Base-by-base conservation (phyloP, 2,888 invertebrate genomes). In the Phytoseiulus persimilis region DNA sequence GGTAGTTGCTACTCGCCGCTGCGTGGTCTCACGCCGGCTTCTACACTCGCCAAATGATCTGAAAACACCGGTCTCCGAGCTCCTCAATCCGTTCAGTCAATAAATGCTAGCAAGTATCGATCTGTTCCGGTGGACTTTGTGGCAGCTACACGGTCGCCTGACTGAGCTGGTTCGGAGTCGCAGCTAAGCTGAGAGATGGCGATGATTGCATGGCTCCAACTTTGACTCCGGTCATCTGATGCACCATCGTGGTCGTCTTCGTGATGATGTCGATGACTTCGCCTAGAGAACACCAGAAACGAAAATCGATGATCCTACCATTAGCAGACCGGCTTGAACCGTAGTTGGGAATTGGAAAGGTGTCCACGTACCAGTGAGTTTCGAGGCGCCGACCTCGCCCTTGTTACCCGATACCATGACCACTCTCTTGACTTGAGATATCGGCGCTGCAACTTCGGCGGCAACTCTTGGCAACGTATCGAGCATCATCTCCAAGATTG, bases 401-500 rank as follows among this genome's bases (percentile, higher is more conserved):
- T 93, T 92, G 83, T 98, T 98, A 92, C 96, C 96, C 0, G 98
- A 97, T 31, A 98, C 96, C 98, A 98, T 98, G 11, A 97, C 98
- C 91, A 98, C 95, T 93, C 98, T 98, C 93, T 97, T 97, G 6
- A 96, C 95, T 93, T 98, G 97, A 0, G 97, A 96, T 91, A 98
- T 93, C 11, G 98, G 98, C 45, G 98, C 98, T 83, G 98, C 97
- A 89, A 98, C 96, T 93, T 98, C 98, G 45, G 98, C 98, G 45
- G 98, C 97, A 92, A 98, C 95, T 98, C 98, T 92, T 14, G 90
- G 89, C 32, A 90, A 65, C 83, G 96, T 96, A 90, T 98, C 97
- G 90, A 99, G 94, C 92, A 98, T 95, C 98, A 99, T 98, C 92
- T 98, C 98, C 90, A 97, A 95, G 95, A 97, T 96, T 23, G 98